These are phyloP conservation scores for Boulengeromyrus knoepffleri DNA, from an alignment of 2,113 vertebrate genomes.

Conservation along the genomic window DNA sequence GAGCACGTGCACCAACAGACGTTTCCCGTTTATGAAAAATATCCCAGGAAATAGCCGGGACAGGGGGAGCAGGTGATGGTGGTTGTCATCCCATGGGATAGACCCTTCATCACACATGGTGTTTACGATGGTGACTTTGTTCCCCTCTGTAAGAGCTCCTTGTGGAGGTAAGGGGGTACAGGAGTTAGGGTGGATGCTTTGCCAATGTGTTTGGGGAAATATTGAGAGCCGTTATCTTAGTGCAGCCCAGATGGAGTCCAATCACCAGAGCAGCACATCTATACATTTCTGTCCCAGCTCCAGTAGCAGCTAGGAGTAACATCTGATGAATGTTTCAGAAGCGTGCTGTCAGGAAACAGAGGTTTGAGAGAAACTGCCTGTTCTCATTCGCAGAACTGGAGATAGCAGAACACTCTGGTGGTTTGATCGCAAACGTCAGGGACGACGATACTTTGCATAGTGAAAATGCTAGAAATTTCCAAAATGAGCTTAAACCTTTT, in stretches of 20 bases:
- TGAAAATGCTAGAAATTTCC: background rate
- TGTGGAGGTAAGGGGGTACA: slow-evolving; percentile 1
- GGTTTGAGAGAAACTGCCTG: background rate
- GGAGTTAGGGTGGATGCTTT: slow-evolving; percentile 28
- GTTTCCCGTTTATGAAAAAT: background rate
- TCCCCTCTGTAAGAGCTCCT: slow-evolving; percentile 11
- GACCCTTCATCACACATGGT: background rate
- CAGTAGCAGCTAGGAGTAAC: background rate
- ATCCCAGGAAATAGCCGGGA: background rate
- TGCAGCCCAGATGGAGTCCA: slow-evolving; percentile 37
- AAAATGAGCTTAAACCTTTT: background rate
- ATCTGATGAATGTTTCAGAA: slow-evolving; percentile 28
- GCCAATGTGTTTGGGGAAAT: slow-evolving; percentile 7
- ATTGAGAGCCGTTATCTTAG: slow-evolving; percentile 21
- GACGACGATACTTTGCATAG: background rate
- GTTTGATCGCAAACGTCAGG: background rate
- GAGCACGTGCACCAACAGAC: background rate
- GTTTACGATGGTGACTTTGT: slow-evolving; percentile 25
- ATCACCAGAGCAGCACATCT: slow-evolving; percentile 40
- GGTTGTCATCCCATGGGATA: background rate
- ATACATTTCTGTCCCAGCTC: slow-evolving; percentile 37
- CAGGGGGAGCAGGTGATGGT: background rate
- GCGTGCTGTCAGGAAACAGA: background rate
- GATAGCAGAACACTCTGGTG: background rate
- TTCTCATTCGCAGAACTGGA: background rate